Conservation (phyloP, 1,140 invertebrate species). For the Ceratina calcarata region DNA sequence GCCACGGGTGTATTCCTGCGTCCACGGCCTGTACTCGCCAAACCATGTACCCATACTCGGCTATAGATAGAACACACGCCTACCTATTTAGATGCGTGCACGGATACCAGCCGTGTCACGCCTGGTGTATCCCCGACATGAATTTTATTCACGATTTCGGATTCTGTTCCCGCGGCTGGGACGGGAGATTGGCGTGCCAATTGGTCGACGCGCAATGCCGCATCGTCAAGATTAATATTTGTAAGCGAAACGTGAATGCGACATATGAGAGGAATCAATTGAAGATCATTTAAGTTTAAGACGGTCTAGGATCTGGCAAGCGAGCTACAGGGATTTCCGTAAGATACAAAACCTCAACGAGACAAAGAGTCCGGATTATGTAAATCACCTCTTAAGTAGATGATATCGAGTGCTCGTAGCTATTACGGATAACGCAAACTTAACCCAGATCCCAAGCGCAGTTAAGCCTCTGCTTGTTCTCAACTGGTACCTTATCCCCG, state of each 20-base stretch:
- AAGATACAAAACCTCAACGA: background rate
- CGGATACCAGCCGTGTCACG: slow-evolving; percentile 13
- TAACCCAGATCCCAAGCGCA: background rate
- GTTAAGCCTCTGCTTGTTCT: background rate
- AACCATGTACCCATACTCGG: background rate
- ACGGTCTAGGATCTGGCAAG: background rate
- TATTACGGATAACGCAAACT: slow-evolving; percentile 9
- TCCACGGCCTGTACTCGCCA: slow-evolving; percentile 16
- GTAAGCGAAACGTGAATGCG: too few relatives aligned
- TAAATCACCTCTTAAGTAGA: slow-evolving; percentile 28
- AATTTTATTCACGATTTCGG: slow-evolving; percentile 18
- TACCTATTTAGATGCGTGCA: slow-evolving; percentile 38
- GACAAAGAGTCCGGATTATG: slow-evolving; percentile 31
- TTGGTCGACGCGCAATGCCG: background rate
- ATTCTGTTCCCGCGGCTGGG: background rate
- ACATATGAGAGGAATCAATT: too few relatives aligned
- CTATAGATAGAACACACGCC: slow-evolving; percentile 41
- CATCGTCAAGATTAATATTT: background rate
- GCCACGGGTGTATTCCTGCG: slow-evolving; percentile 49
- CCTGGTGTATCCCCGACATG: background rate
- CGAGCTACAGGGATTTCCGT: background rate
- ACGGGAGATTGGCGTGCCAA: background rate
- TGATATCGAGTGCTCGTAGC: slow-evolving; percentile 6
- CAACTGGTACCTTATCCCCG: background rate
- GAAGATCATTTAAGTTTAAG: background rate